A percentile compares a stretch with the other conserved stretches of the same genome.
These are phyloP conservation scores for Spongilla lacustris DNA, from an alignment of 37 sponge, comb jelly and placozoan species.

Conservation along the genomic window DNA sequence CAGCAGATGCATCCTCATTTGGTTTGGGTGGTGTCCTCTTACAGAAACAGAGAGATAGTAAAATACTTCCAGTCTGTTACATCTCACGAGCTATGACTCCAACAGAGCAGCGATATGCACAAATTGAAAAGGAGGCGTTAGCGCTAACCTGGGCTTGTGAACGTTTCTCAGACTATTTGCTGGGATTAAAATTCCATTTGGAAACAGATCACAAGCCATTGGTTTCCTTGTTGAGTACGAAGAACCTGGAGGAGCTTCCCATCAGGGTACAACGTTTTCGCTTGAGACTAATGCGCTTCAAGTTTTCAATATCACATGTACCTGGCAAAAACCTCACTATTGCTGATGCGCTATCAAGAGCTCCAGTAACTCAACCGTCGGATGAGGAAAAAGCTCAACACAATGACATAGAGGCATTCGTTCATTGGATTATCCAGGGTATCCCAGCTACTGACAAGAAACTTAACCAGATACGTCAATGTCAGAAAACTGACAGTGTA, in stretches of 20 bases:
- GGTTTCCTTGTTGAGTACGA: conserved; percentile 49
- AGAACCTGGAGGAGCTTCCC: conserved; percentile 49
- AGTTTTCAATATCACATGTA: conserved; percentile 49
- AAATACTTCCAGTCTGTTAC: no score
- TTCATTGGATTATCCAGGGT: no score
- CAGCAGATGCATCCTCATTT: no score
- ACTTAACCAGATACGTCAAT: conserved; percentile 14
- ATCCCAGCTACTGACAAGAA: conserved; percentile 43
- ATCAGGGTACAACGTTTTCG: conserved; percentile 43
- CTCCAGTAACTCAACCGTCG: conserved; percentile 12
- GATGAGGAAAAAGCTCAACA: no score
- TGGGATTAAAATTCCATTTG: conserved; percentile 17
- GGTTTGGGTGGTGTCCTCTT: no score
- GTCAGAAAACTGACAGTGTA: conserved; percentile 29
- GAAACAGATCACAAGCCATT: conserved; percentile 69
- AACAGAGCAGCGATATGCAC: conserved; percentile 43
- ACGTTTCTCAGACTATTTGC: background rate
- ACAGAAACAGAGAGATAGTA: no score
- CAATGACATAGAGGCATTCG: no score
- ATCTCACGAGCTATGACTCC: conserved; percentile 44
- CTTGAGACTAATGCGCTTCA: conserved; percentile 43
- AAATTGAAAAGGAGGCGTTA: conserved; percentile 61
- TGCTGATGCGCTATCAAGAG: conserved; percentile 57
- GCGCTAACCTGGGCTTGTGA: conserved; percentile 52
- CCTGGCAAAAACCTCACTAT: conserved; percentile 46